phyloP scores from a whole-genome alignment of 2,888 invertebrate species.

The Encarsia formosa region DNA sequence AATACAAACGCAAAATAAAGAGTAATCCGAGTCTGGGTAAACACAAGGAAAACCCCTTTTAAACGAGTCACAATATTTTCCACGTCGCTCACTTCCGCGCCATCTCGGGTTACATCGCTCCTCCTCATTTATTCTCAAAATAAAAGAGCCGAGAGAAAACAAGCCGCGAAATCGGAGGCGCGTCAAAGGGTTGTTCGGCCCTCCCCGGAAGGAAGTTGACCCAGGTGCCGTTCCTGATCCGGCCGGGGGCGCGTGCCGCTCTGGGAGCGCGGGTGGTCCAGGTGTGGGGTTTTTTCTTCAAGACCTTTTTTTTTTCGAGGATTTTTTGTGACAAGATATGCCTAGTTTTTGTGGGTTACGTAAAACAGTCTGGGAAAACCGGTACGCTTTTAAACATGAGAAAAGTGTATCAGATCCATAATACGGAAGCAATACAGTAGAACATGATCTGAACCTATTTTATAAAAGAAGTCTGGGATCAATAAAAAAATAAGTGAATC shows the following conservation, averaged over 20 bases:
- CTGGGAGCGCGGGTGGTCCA: slow-evolving; percentile 16
- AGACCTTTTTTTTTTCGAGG: too few relatives aligned
- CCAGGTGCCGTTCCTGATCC: slow-evolving; percentile 39
- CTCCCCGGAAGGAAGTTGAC: slow-evolving; percentile 43
- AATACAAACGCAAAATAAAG: too few relatives aligned
- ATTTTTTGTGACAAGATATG: too few relatives aligned
- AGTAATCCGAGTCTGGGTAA: too few relatives aligned
- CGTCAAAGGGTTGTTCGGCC: slow-evolving; percentile 29
- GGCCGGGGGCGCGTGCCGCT: slow-evolving; percentile 8
- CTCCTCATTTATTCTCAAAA: background rate
- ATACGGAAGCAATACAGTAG: too few relatives aligned
- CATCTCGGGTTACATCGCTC: background rate
- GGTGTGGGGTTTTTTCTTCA: background rate
- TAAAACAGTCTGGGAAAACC: too few relatives aligned
- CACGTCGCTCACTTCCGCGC: slow-evolving; percentile 4
- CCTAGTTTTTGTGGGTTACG: too few relatives aligned
- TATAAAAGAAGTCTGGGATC: too few relatives aligned
- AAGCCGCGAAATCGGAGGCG: slow-evolving; percentile 22
- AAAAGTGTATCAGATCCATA: too few relatives aligned
- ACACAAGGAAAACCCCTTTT: slow-evolving; percentile 16
- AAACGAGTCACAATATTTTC: slow-evolving; percentile 20
- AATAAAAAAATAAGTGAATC: too few relatives aligned
- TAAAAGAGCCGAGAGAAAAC: background rate
- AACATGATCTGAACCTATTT: too few relatives aligned
- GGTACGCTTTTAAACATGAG: too few relatives aligned